Evolutionary conservation across 2,113 vertebrate genomes (phyloP), one percentile per base, ranked within the genome.

Genomic region (Lates calcarifer): DNA sequence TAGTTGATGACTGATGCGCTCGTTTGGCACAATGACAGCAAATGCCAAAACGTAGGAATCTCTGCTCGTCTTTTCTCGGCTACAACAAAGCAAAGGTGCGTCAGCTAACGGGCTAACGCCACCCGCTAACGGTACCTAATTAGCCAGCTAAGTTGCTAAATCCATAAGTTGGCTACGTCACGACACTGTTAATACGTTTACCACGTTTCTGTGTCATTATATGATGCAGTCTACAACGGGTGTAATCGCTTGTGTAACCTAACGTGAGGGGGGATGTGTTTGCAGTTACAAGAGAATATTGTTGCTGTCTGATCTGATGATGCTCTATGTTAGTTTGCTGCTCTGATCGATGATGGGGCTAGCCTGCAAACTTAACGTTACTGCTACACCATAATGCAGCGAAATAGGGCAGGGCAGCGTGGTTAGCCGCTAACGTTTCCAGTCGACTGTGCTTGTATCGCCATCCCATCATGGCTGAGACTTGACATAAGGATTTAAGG

Each of bases 61-160:
- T 39, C 64, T 33, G 35, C 20, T n/a, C 0, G 3, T 26, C 11
- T 70, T 64, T 70, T 20, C 63, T 58, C 1, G 10, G 47, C 45
- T 41, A 11, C 33, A 89, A 87, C 83, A 89, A 84, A 83, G 78
- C 78, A 73, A 41, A 77, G 75, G 45, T 87, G 67, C 67, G 74
- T 58, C 62, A 70, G 90, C 84, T 81, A 66, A 26, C 47, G 1
- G 18, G 85, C 85, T 82, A 87, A 89, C 5, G 69, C 33, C 49
- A 58, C 3, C 26, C 0, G 72, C 61, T 79, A 61, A 31, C 15
- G 3, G n/a, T 58, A 62, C 29, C 24, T 35, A 68, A 82, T 58
- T 51, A 47, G 43, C 64, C 14, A 14, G 64, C 73, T 57, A 14
- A 5, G 43, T 6, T 49, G 73, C 75, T 82, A 75, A 41, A 55